These are phyloP conservation scores for Passer domesticus DNA, from an alignment of 2,113 vertebrate genomes.

Conservation along the genomic window DNA sequence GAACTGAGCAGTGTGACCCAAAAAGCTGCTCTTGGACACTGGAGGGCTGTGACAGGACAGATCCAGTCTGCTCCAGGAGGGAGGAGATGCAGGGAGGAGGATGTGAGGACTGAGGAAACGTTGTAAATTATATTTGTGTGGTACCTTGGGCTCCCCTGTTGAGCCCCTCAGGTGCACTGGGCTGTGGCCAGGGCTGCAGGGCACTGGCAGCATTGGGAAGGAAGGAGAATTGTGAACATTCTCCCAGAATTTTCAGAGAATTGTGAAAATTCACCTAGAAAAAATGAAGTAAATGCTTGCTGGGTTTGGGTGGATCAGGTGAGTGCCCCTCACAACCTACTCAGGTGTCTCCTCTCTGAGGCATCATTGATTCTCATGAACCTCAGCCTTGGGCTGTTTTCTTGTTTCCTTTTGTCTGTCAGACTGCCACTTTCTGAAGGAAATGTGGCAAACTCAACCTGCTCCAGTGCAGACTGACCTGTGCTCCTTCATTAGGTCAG, in stretches of 20 bases:
- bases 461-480: background rate
- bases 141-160: rapidly evolving
- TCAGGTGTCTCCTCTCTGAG: background rate
- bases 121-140: background rate
- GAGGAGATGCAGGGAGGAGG: background rate
- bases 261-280: background rate
- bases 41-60: background rate
- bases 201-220: rapidly evolving
- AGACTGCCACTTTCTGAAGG: background rate
- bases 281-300: background rate
- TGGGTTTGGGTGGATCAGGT: background rate
- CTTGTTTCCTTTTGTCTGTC: background rate
- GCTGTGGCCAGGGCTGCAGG: background rate
- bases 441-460: background rate
- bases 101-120: background rate
- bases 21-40: background rate
- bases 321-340: rapidly evolving
- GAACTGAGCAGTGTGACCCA: background rate
- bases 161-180: background rate
- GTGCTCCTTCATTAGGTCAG: rapidly evolving
- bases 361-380: background rate
- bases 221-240: background rate
- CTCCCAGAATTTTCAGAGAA: background rate
- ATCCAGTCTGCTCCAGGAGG: background rate
- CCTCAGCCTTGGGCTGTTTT: background rate